Conservation (phyloP, 2,888 invertebrate species). For the Drosophila peninsularis region DNA sequence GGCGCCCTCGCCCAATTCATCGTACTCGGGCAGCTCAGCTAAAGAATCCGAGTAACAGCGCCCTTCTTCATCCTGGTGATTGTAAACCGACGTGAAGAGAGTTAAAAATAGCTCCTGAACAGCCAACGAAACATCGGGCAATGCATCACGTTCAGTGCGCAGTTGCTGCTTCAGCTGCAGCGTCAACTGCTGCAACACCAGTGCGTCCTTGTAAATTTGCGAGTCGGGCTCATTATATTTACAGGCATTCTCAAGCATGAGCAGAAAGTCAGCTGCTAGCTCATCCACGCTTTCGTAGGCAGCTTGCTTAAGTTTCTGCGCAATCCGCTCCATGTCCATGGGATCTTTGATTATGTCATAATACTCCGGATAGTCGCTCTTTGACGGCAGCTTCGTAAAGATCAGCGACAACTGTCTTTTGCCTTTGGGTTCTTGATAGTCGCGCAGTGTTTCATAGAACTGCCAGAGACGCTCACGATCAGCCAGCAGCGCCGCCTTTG, state of each 20-base stretch:
- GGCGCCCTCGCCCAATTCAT: constrained; percentile 87
- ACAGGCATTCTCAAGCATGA: constrained; percentile 98
- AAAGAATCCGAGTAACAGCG: constrained; percentile 98
- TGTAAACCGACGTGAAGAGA: constrained; percentile 96
- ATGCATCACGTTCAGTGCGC: constrained; percentile 88
- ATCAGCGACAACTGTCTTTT: constrained; percentile 96
- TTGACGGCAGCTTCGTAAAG: constrained; percentile 97
- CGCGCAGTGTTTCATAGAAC: constrained; percentile 94
- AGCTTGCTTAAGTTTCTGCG: constrained; percentile 91
- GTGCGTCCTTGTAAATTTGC: constrained; percentile 97
- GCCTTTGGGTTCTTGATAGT: constrained; percentile 93
- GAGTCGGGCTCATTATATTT: constrained; percentile 99
- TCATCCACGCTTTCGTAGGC: constrained; percentile 93
- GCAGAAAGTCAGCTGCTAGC: constrained; percentile 93
- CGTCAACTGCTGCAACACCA: constrained; percentile 95
- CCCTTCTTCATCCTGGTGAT: constrained; percentile 98
- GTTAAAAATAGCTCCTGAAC: constrained; percentile 96
- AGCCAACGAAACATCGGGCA: constrained; percentile 95
- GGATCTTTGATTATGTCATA: constrained; percentile 98
- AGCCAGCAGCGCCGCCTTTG: constrained; percentile 86
- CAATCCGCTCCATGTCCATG: constrained; percentile 97
- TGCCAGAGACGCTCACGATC: constrained; percentile 93
- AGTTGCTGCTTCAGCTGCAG: constrained; percentile 96
- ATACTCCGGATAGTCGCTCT: constrained; percentile 97
- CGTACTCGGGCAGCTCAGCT: constrained; percentile 96